Percentiles rank a stretch among this genome's conserved stretches.
These are phyloP conservation scores for Hesperophylax magnus DNA, from an alignment of 1,140 invertebrate genomes.

Conservation along the genomic window DNA sequence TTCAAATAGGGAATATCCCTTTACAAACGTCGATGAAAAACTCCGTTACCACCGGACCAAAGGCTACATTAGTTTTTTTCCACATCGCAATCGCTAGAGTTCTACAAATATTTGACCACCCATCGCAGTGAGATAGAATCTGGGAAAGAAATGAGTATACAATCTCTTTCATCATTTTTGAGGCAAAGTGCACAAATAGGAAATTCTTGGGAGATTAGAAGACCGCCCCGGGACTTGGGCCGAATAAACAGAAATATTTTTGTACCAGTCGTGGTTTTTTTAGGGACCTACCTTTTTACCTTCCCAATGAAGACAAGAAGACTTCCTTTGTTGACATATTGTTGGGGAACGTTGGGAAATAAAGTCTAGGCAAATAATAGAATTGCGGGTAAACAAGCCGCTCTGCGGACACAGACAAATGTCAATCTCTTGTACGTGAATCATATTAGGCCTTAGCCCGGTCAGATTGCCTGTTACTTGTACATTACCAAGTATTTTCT, in stretches of 20 bases:
- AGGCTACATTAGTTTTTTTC: slow-evolving; percentile 26
- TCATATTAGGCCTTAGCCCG: not conserved
- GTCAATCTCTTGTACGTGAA: slow-evolving; percentile 18
- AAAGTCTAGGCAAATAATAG: slow-evolving; percentile 57
- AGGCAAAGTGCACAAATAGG: slow-evolving; percentile 38
- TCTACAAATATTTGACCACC: slow-evolving; percentile 37
- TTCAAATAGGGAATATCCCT: too few species aligned
- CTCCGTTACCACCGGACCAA: not conserved
- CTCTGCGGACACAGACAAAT: slow-evolving; percentile 5
- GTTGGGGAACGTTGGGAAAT: slow-evolving; percentile 53
- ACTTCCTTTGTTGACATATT: slow-evolving; percentile 55
- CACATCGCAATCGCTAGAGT: slow-evolving; percentile 12
- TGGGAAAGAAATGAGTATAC: slow-evolving; percentile 5
- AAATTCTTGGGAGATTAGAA: slow-evolving; percentile 36
- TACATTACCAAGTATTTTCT: not conserved
- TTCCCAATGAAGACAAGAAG: slow-evolving; percentile 53
- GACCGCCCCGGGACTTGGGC: slow-evolving; percentile 6
- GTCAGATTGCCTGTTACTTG: not conserved
- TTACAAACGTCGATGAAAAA: not conserved
- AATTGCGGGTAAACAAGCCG: slow-evolving; percentile 50
- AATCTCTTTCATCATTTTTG: slow-evolving; percentile 46
- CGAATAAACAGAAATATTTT: slow-evolving; percentile 54
- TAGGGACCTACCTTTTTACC: slow-evolving; percentile 43
- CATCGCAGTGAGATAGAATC: slow-evolving; percentile 14
- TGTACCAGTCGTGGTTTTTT: slow-evolving; percentile 18